A percentile compares a stretch with the other conserved stretches of the same genome.
Conservation (phyloP, 2,888 invertebrate genomes). For the Campoplex capitator region DNA sequence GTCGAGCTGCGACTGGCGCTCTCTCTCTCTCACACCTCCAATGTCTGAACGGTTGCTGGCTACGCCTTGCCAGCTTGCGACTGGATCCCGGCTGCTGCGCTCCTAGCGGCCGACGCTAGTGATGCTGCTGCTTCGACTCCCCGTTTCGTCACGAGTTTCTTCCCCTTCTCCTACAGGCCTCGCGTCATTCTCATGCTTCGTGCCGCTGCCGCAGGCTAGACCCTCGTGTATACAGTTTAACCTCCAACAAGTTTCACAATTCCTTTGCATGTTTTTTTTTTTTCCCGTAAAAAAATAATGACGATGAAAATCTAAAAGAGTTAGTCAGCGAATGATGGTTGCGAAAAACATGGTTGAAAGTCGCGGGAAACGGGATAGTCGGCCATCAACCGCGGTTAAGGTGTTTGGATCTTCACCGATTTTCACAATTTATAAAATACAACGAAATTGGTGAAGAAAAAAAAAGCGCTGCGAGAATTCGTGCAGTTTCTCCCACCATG, state of each 20-base stretch:
- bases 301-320: background rate
- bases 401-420: background rate
- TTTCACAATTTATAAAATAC: background rate
- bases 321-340: background rate
- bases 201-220: slow-evolving; percentile 56
- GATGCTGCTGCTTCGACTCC: slow-evolving; percentile 60
- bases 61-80: slow-evolving; percentile 68
- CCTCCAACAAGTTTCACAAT: background rate
- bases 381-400: no score
- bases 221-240: slow-evolving; percentile 36
- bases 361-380: background rate
- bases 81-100: slow-evolving; percentile 65
- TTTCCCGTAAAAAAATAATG: background rate
- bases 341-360: background rate
- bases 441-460: background rate
- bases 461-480: background rate
- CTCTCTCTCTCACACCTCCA: slow-evolving; percentile 41
- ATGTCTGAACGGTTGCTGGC: slow-evolving; percentile 64
- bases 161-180: slow-evolving; percentile 54
- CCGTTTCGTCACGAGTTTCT: slow-evolving; percentile 65
- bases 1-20: slow-evolving; percentile 72
- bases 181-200: slow-evolving; percentile 61
- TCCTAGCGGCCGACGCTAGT: slow-evolving; percentile 60
- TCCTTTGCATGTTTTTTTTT: background rate
- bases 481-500: slow-evolving; percentile 4